These are phyloP conservation scores for Anoplopoma fimbria DNA, from an alignment of 2,113 vertebrate species.

Conservation along the genomic window DNA sequence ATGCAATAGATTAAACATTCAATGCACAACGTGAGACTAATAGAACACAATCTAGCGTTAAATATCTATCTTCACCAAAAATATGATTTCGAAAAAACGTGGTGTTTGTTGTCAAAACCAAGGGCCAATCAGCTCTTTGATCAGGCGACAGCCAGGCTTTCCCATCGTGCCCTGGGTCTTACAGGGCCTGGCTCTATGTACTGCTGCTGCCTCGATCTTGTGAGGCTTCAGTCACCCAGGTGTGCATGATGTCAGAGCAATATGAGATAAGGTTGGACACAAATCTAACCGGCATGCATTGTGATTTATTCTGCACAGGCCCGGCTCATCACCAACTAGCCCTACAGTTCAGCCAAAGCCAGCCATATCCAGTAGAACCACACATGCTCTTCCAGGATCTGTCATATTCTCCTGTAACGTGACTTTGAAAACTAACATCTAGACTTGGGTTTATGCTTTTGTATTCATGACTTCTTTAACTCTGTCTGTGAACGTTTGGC, in stretches of 20 bases:
- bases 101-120: not conserved
- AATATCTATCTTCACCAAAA: not conserved
- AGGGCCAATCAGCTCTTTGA: not conserved
- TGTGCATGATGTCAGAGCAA: not conserved
- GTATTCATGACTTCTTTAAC: not conserved
- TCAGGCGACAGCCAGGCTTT: not conserved
- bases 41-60: not conserved
- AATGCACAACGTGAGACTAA: not conserved
- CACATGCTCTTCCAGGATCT: not conserved
- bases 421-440: not conserved
- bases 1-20: not conserved
- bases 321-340: not conserved
- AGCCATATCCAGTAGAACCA: not conserved
- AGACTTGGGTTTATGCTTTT: conserved; percentile 1
- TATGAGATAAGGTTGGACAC: not conserved
- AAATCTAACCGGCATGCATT: not conserved
- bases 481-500: conserved; percentile 47
- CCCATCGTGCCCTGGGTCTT: not conserved
- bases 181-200: not conserved
- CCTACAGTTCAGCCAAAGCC: not conserved
- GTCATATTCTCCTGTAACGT: not conserved
- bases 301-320: not conserved
- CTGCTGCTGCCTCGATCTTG: not conserved
- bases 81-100: not conserved
- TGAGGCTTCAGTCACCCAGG: not conserved